Evolutionary conservation across 2,888 invertebrate genomes (phyloP), one percentile per base, ranked within the genome.

Genomic region (Cataglyphis cursor): DNA sequence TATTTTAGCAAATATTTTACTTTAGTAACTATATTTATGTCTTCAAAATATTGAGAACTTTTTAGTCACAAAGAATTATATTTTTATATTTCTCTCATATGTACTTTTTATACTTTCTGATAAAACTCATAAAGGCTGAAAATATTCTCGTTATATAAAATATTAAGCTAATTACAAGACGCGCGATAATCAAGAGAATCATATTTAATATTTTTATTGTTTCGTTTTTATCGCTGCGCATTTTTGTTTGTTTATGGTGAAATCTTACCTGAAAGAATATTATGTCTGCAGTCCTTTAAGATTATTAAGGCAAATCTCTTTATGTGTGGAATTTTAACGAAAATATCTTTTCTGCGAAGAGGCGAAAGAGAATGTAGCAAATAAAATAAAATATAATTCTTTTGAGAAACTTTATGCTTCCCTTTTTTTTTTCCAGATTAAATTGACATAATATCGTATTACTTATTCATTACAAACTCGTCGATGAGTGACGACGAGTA

Each of bases 221-320:
- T 68, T 2, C 18, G 4, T 57, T 72, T 78, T 59, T 59, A 59
- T 78, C 68, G 24, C 18, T 21, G 21, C n/a, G 10, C 18, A 15
- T 21, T 28, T 66, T 76, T 41, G 21, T 68, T 68, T 66, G 18
- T 15, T 8, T 38, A n/a, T 5, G 10, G 8, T 12, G n/a, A 28
- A 38, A 3, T 10, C 10, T 41, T 41, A 8, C 21, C 15, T 21
- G 44, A 9, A 61, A 28, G 35, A 51, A 62, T 51, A 48, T 62
- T 54, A 59, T 48, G 24, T 70, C 12, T 35, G n/a, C 15, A 18
- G 12, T 28, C 12, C 48, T 51, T 81, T 81, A 54, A 76, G 8
- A 15, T 75, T 48, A 81, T 81, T 81, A 61, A 6, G 15, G 28
- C 8, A 54, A 81, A 76, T 75, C 15, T 76, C 15, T 15, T 81